Conservation (phyloP, 2,113 vertebrate species). For the Andinoacara biseriatus region DNA sequence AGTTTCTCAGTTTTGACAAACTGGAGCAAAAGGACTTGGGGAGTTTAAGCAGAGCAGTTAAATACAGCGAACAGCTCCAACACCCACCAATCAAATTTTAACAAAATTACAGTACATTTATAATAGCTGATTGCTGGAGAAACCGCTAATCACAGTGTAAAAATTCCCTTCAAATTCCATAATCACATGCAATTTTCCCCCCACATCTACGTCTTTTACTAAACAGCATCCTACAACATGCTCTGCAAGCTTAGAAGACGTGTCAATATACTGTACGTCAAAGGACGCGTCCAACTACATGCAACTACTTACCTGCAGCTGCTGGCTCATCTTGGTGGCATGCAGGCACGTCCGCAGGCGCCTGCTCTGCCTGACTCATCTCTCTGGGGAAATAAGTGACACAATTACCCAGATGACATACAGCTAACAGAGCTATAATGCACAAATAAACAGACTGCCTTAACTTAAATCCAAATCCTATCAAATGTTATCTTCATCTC, state of each 20-base stretch:
- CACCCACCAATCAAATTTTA: background rate
- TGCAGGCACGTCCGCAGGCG: constrained; percentile 84
- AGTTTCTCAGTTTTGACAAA: background rate
- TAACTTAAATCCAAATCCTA: background rate
- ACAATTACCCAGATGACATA: constrained; percentile 10
- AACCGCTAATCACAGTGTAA: background rate
- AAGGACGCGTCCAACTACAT: background rate
- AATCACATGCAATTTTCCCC: background rate
- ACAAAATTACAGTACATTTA: background rate
- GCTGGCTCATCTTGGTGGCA: constrained; percentile 87
- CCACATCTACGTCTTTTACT: background rate
- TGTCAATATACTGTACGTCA: background rate
- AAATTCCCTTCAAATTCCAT: background rate
- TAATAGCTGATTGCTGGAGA: background rate
- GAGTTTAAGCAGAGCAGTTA: background rate
- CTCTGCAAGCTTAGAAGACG: background rate
- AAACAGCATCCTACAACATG: background rate
- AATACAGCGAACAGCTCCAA: background rate
- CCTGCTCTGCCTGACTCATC: constrained; percentile 91
- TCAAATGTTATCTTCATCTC: background rate
- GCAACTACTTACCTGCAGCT: constrained; percentile 85
- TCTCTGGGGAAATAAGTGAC: constrained; percentile 47
- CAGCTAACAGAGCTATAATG: background rate
- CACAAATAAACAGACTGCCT: background rate
- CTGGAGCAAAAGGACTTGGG: background rate